Evolutionary conservation across 2,888 invertebrate species (phyloP).

Genomic region (Odontocerum albicorne): DNA sequence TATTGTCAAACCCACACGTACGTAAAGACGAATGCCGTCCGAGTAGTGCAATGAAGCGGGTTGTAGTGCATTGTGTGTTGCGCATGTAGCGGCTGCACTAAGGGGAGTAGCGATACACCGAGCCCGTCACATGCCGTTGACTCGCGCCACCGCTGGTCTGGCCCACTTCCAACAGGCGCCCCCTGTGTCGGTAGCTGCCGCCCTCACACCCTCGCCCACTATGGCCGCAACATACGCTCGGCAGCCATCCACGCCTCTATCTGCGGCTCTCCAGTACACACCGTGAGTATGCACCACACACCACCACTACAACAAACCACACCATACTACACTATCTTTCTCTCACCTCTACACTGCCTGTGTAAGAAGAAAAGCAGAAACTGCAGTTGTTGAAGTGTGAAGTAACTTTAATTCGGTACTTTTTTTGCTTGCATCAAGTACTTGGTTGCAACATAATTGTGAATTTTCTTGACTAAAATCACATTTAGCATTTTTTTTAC

Average conservation of each 20-base stretch:
- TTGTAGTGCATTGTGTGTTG: constrained; percentile 40
- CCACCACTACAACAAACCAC: constrained; percentile 1
- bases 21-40: constrained; percentile 14
- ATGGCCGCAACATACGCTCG: constrained; percentile 77
- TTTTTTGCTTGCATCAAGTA: too few species aligned
- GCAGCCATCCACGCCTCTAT: constrained; percentile 12
- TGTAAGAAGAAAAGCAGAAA: too few species aligned
- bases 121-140: constrained; percentile 63
- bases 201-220: constrained; percentile 69
- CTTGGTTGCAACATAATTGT: too few species aligned
- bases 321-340: not conserved
- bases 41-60: constrained; percentile 26
- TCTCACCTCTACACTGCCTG: too few species aligned
- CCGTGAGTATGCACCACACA: constrained; percentile 23
- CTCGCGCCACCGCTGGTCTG: constrained; percentile 58
- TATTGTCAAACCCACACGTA: not conserved
- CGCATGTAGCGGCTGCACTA: constrained; percentile 72
- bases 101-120: constrained; percentile 84
- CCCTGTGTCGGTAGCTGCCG: constrained; percentile 70
- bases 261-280: constrained; percentile 21
- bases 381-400: too few species aligned
- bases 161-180: constrained; percentile 52
- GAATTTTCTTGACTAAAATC: too few species aligned
- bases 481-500: too few species aligned
- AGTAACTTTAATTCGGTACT: too few species aligned